Evolutionary conservation across 2,113 vertebrate genomes (phyloP).

Genomic region (Cyphomyrus discorhynchus): DNA sequence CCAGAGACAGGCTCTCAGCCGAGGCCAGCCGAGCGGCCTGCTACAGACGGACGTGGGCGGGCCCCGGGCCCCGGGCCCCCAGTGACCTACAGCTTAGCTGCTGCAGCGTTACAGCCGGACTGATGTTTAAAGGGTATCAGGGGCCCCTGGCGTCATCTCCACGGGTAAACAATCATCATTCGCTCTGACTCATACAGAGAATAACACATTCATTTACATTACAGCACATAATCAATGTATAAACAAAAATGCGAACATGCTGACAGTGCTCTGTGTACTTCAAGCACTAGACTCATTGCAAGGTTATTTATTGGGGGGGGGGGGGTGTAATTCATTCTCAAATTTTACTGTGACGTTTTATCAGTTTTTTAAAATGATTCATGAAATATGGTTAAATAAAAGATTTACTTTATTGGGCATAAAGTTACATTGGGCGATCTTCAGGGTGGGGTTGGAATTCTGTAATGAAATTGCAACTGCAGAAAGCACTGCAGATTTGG

Average conservation of each 20-base stretch:
- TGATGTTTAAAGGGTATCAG: not conserved
- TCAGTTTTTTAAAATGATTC: not conserved
- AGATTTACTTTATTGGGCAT: not conserved
- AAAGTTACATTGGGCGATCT: not conserved
- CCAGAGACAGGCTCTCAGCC: not conserved
- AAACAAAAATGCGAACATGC: not conserved
- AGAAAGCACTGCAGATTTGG: not conserved
- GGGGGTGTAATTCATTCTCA: not conserved
- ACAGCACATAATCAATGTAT: not conserved
- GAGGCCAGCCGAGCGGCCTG: not conserved
- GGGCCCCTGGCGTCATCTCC: not conserved
- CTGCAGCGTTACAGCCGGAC: not conserved
- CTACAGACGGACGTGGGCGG: not conserved
- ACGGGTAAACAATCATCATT: not conserved
- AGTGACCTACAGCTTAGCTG: not conserved
- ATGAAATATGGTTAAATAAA: not conserved
- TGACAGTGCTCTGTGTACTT: not conserved
- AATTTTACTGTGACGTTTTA: not conserved
- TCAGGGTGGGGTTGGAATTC: not conserved
- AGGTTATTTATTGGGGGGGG: not conserved
- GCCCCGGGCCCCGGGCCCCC: not conserved
- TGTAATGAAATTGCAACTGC: not conserved
- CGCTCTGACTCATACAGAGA: not conserved
- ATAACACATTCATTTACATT: conserved; percentile 2
- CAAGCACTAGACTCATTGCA: not conserved